Evolutionary conservation across 1,140 invertebrate genomes (phyloP), one percentile per base, ranked within the genome.

Genomic region (Neodiprion virginianus): DNA sequence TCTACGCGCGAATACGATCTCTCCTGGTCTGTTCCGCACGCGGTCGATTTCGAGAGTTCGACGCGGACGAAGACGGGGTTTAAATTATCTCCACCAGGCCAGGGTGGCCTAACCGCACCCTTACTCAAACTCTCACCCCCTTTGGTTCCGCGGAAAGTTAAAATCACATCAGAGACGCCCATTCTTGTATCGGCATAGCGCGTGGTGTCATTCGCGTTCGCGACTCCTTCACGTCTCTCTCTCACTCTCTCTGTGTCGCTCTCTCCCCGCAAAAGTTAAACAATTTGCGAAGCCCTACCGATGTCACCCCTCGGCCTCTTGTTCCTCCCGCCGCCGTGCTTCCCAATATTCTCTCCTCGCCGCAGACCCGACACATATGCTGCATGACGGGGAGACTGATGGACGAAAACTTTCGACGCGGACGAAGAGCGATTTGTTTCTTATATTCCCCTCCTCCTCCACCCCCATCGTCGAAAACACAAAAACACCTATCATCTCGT

Each of bases 241-340:
- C 17, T 21, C 17, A 21, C 17, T 21, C 53, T 61, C 53, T 61
- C n/a, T n/a, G 77, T 78, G 78, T 79, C 76, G 50, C n/a, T 53
- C 76, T 74, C 76, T 71, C 40, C 74, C 75, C 72, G 61, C 77
- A 69, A 81, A 84, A 85, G 82, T 85, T 83, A 79, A 85, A 85
- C 82, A 84, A 84, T 83, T 84, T 85, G 75, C 69, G 47, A 69
- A 72, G 76, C 77, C 78, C 79, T 79, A 76, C 77, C 74, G 74
- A 75, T 53, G 71, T 78, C 76, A 72, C 65, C 50, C 69, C 69
- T 67, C 40, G 49, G 50, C n/a, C 14, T 14, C 10, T 10, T 53
- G 10, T 1, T 1, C 50, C 50, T 53, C 50, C 14, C 14, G 50
- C 14, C 73, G 40, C 48, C 50, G n/a, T n/a, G n/a, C 50, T 53